A percentile compares a stretch with the other conserved stretches of the same genome.
phyloP scores from a whole-genome alignment of 2,797 vertebrate genomes.

The Pipistrellus nathusii region DNA sequence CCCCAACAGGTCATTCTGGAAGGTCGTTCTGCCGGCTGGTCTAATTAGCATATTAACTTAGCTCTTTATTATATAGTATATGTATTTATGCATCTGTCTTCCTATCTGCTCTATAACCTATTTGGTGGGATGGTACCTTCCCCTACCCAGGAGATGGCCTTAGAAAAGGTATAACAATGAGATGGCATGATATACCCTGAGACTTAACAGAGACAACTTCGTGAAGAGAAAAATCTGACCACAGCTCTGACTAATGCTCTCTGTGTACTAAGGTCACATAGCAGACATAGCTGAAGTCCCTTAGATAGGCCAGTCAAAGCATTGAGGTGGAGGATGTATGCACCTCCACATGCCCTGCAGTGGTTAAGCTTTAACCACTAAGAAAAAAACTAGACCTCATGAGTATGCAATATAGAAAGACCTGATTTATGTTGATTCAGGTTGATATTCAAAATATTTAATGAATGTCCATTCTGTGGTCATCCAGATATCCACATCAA shows the following conservation, averaged over 20 bases:
- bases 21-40: too few relatives aligned
- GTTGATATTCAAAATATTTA: conserved; percentile 36
- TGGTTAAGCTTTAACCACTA: conserved; percentile 30
- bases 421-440: background rate
- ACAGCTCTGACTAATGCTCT: background rate
- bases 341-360: background rate
- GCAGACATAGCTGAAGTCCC: background rate
- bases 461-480: background rate
- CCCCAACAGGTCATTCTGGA: too few relatives aligned
- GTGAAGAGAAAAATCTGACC: background rate
- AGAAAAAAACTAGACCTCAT: conserved; percentile 9
- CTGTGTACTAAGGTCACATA: background rate
- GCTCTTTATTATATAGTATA: background rate
- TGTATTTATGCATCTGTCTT: background rate
- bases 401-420: background rate
- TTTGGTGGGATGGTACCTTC: background rate
- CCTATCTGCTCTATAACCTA: background rate
- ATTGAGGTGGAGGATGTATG: background rate
- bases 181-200: background rate
- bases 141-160: background rate
- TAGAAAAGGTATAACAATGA: conserved; percentile 2
- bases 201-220: background rate
- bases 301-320: background rate
- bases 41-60: too few relatives aligned
- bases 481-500: background rate